These are phyloP conservation scores for Rhodinocichla rosea DNA, from an alignment of 2,113 vertebrate species.

Conservation along the genomic window DNA sequence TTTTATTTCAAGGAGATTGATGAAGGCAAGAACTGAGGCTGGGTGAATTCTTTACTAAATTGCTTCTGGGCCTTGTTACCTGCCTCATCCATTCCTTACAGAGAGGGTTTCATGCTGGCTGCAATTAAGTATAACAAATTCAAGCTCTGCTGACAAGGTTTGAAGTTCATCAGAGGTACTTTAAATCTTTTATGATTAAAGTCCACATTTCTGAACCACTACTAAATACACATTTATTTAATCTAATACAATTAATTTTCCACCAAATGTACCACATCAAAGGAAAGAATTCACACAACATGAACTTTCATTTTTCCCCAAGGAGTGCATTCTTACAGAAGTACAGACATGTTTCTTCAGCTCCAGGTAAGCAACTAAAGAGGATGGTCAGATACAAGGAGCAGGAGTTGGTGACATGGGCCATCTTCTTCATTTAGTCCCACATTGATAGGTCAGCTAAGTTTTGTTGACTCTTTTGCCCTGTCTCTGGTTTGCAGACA, in stretches of 20 bases:
- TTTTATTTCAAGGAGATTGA: neutral
- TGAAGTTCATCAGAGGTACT: neutral
- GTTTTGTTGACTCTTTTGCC: neutral
- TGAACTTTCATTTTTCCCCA: neutral
- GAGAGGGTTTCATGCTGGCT: neutral
- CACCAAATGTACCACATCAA: neutral
- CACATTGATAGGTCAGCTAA: neutral
- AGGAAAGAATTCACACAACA: neutral
- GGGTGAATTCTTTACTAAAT: neutral
- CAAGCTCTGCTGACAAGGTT: neutral
- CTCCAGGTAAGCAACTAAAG: neutral
- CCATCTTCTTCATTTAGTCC: neutral
- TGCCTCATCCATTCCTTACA: neutral
- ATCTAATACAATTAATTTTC: neutral
- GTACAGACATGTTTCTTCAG: neutral
- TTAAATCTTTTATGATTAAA: neutral
- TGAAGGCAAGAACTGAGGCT: neutral
- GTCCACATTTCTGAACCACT: neutral
- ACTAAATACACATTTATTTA: conserved; percentile 1
- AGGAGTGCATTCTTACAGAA: neutral
- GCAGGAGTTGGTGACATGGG: neutral
- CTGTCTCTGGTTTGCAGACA: neutral
- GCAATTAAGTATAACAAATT: neutral
- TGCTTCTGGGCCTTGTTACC: neutral
- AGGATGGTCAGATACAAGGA: neutral